Evolutionary conservation across 2,797 vertebrate genomes (phyloP), one percentile per base, ranked within the genome.

Genomic region (Darevskia mixta): DNA sequence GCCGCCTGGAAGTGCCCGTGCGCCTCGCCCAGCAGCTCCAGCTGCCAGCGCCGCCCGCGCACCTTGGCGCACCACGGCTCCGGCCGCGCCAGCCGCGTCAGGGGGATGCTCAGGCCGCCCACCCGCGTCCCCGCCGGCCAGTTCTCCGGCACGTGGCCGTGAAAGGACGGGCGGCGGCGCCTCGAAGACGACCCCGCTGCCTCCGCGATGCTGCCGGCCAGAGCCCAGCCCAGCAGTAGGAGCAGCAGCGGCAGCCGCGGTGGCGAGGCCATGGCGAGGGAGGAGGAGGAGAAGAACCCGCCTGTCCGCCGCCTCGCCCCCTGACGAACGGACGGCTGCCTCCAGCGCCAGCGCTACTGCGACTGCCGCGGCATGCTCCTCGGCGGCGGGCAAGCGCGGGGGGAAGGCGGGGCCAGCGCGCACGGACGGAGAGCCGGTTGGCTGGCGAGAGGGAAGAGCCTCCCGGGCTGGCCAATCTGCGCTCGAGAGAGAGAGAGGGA

Each of bases 111-210:
- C 83, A 98, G 94, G 41, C 98, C 98, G 83, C 97, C 97, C 88
- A 98, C 97, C 88, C 97, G 96, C 29, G 97, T 97, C 41, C 98
- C 98, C 69, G 97, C 95, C 29, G 97, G 96, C 1, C 97, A 97
- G 96, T 98, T 98, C 94, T 98, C 98, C 90, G 96, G 97, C 20
- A 98, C 97, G 86, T 98, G 97, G 2, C 98, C 98, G 43, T 96
- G 96, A 90, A 98, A 98, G 49, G 97, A 96, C 7, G 97, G 98
- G 49, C 79, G 95, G 82, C 87, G 86, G 20, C 90, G 81, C 66
- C 13, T 41, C 61, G 45, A 11, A 17, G 79, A 55, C 82, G 41
- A 82, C 27, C 4, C 83, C 83, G 58, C 88, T 4, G 4, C 88
- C 87, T 67, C 83, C 61, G 29, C 49, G 49, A 55, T 4, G 49